Conservation (phyloP, 1,140 invertebrate species). For the Scaptomyza pallida region DNA sequence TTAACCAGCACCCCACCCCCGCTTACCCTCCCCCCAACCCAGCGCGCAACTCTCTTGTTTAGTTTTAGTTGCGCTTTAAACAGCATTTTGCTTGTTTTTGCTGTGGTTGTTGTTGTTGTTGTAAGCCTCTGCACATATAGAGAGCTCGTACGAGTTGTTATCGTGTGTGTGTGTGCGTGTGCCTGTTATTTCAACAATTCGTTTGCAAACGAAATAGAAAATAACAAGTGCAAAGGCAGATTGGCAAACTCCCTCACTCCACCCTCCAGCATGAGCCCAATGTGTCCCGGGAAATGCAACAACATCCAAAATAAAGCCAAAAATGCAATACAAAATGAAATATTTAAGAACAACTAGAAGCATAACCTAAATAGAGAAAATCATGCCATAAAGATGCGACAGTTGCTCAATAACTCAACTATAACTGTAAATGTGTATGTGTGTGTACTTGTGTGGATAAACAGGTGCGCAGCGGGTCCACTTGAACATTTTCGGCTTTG, state of each 20-base stretch:
- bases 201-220: slow-evolving; percentile 47
- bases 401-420: slow-evolving; percentile 4
- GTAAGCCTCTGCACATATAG: slow-evolving; percentile 69
- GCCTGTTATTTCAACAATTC: slow-evolving; percentile 51
- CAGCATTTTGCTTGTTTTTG: slow-evolving; percentile 69
- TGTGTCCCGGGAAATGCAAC: slow-evolving; percentile 4
- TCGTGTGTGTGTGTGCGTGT: slow-evolving; percentile 27
- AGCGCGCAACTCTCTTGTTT: slow-evolving; percentile 60
- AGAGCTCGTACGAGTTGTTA: slow-evolving; percentile 28
- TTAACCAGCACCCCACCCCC: neutral
- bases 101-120: slow-evolving; percentile 46
- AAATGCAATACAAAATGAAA: neutral
- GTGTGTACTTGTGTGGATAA: slow-evolving; percentile 11
- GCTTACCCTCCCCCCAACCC: slow-evolving; percentile 15
- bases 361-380: slow-evolving; percentile 44
- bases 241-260: no score
- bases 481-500: slow-evolving; percentile 35
- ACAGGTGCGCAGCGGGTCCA: slow-evolving; percentile 40
- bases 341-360: neutral
- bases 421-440: slow-evolving; percentile 6
- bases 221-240: slow-evolving; percentile 10
- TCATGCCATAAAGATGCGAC: slow-evolving; percentile 4
- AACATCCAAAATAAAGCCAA: slow-evolving; percentile 1
- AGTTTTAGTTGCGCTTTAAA: slow-evolving; percentile 82
- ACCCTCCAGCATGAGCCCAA: neutral